These are phyloP conservation scores for Pachymerium ferrugineum DNA, from an alignment of 2,888 invertebrate species.

Conservation along the genomic window DNA sequence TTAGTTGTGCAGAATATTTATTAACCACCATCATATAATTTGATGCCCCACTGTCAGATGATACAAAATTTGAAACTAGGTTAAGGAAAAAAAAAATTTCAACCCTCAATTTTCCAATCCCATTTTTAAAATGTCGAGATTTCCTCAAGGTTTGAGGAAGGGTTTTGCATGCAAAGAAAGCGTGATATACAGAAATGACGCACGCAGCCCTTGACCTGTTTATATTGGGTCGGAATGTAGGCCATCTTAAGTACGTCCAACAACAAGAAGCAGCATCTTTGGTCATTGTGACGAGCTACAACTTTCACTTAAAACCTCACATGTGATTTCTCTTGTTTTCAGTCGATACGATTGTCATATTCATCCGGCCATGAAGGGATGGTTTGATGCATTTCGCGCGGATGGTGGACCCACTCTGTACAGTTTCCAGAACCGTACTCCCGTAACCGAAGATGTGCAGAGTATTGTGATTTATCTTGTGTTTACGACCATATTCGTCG, in stretches of 20 bases:
- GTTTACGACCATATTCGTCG: slow-evolving; percentile 84
- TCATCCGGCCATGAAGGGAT: slow-evolving; percentile 67
- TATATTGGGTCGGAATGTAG: slow-evolving; percentile 30
- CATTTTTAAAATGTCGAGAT: no score
- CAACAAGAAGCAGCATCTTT: slow-evolving; percentile 1
- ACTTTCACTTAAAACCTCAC: slow-evolving; percentile 23
- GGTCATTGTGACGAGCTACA: background rate
- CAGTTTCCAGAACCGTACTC: slow-evolving; percentile 87
- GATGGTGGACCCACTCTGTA: slow-evolving; percentile 96
- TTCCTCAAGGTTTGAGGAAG: background rate
- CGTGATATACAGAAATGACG: slow-evolving; percentile 29
- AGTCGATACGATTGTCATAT: slow-evolving; percentile 7
- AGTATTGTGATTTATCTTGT: slow-evolving; percentile 77
- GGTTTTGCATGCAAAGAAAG: background rate
- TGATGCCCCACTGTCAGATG: no score
- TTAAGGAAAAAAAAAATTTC: no score
- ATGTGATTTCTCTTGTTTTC: background rate
- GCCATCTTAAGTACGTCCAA: slow-evolving; percentile 15
- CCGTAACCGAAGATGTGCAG: slow-evolving; percentile 88
- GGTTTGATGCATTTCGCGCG: slow-evolving; percentile 95
- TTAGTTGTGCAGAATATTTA: no score
- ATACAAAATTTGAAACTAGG: no score
- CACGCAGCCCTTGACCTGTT: slow-evolving; percentile 33
- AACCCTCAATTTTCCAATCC: no score
- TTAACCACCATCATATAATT: no score